Base-by-base conservation (phyloP, 2,113 vertebrate genomes). In the Pungitius pungitius region DNA sequence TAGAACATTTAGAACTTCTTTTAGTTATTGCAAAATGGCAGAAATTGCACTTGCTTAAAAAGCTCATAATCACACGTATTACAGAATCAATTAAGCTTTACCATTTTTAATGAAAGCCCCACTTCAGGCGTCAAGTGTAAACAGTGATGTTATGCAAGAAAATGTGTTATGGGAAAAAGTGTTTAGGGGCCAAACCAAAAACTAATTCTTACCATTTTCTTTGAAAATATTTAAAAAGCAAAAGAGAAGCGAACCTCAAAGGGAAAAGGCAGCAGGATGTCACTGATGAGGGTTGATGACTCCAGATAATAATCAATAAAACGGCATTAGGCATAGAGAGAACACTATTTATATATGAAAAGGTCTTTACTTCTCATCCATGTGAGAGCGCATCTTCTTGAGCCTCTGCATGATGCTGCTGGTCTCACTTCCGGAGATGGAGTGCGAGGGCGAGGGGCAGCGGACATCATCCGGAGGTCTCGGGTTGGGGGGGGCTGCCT, bases 371-470 rank as follows among this genome's bases (percentile, higher is more conserved):
- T 98, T 99, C 87, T 99, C 96, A 87, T 99, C 97, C 95, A 95
- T 97, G 77, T 95, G 96, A 83, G 94, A 96, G 80, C 94, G 95
- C 97, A 99, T 99, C 93, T 97, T 99, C 92, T 98, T 98, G 15
- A 99, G 95, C 82, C 98, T 99, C 90, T 99, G 96, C 98, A 99
- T 97, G 87, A 99, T 98, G 93, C 97, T 99, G 91, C 97, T 99
- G 0, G 97, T 99, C 83, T 99, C 98, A 73, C 96, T 98, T 85
- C 97, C 97, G 24, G 98, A 98, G 63, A 97, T 87, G 0, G 98
- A 99, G 47, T 96, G 63, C 0, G 96, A 93, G 18, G 92, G 92
- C 49, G 98, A 99, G 74, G 95, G 94, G 78, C 95, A 97, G 27
- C 96, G 96, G 24, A 93, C 92, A 62, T 96, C 95, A 49, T 95